Percentiles rank a stretch among this genome's conserved stretches.
phyloP scores from a whole-genome alignment of 2,888 invertebrate species.

The Drosophila pseudotakahashii region DNA sequence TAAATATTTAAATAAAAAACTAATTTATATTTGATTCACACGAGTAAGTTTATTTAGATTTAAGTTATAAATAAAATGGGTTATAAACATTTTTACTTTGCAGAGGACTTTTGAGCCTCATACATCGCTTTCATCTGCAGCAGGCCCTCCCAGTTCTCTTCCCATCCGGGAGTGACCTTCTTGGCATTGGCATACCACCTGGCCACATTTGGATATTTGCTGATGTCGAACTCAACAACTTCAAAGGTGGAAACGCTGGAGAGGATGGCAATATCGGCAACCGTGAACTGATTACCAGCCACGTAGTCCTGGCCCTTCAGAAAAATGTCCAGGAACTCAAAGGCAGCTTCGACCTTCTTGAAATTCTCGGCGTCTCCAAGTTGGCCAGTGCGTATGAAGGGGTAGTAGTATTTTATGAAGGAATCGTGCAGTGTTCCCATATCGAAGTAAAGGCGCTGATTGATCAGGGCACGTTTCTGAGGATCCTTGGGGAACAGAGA shows the following conservation, averaged over 20 bases:
- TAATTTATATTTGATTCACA: no score
- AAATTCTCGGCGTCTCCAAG: slow-evolving; percentile 31
- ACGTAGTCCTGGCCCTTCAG: slow-evolving; percentile 75
- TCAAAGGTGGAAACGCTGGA: slow-evolving; percentile 82
- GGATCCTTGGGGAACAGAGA: slow-evolving; percentile 84
- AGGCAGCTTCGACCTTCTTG: slow-evolving; percentile 50
- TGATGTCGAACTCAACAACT: slow-evolving; percentile 36
- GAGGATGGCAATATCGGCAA: slow-evolving; percentile 90
- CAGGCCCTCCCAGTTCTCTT: slow-evolving; percentile 84
- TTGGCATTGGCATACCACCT: slow-evolving; percentile 86
- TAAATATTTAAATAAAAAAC: no score
- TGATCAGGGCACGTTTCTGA: slow-evolving; percentile 39
- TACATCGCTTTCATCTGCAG: slow-evolving; percentile 82
- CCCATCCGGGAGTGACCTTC: slow-evolving; percentile 86
- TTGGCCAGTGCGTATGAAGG: slow-evolving; percentile 24
- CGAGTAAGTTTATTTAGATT: not conserved
- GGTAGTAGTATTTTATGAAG: slow-evolving; percentile 47
- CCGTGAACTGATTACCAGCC: slow-evolving; percentile 89
- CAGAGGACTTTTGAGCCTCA: slow-evolving; percentile 64
- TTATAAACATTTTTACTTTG: not conserved
- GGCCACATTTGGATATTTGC: slow-evolving; percentile 42
- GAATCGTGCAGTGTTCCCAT: slow-evolving; percentile 43
- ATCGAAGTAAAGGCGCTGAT: slow-evolving; percentile 50
- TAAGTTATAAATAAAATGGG: not conserved
- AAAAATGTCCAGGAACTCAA: slow-evolving; percentile 41